Evolutionary conservation across 1,140 invertebrate species (phyloP), one percentile per base, ranked within the genome.

Genomic region (Streblospio benedicti): DNA sequence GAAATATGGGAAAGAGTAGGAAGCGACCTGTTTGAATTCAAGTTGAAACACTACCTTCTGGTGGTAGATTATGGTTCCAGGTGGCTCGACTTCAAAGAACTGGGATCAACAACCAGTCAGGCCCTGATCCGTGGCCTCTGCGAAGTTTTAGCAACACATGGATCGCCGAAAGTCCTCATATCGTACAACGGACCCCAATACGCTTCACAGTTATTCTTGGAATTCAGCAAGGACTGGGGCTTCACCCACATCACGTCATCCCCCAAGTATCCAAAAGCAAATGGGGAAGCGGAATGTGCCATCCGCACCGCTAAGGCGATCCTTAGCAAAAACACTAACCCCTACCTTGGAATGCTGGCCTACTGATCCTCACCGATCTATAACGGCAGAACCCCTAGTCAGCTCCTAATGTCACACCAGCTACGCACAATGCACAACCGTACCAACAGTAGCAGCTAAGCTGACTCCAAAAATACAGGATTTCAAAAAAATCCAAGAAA

Each of bases 111-210:
- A n/a, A n/a, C n/a, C n/a, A n/a, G n/a, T n/a, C n/a, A n/a, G n/a
- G n/a, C n/a, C n/a, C n/a, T n/a, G n/a, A n/a, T n/a, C n/a, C n/a
- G n/a, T n/a, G n/a, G n/a, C n/a, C n/a, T n/a, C n/a, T n/a, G n/a
- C n/a, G n/a, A n/a, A n/a, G n/a, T 52, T 20, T 51, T 60, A 38
- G 55, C 60, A 18, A 20, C 44, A 14, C 52, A 63, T 57, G 60
- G 65, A 16, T 57, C 59, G 16, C 50, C 59, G 30, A 44, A 43
- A 53, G 18, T 49, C 31, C 45, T 59, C 9, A 60, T 51, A n/a
- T 41, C 28, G 16, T 75, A 79, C 67, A 72, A 73, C 51, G 75
- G 73, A 9, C 68, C 74, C 4, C 71, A 75, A 30, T 79, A 71
- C 62, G 50, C 32, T 1, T 73, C 67, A n/a, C 33, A 47, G 2